Conservation (phyloP, 2,888 invertebrate genomes). For the Lobophora halterata region DNA sequence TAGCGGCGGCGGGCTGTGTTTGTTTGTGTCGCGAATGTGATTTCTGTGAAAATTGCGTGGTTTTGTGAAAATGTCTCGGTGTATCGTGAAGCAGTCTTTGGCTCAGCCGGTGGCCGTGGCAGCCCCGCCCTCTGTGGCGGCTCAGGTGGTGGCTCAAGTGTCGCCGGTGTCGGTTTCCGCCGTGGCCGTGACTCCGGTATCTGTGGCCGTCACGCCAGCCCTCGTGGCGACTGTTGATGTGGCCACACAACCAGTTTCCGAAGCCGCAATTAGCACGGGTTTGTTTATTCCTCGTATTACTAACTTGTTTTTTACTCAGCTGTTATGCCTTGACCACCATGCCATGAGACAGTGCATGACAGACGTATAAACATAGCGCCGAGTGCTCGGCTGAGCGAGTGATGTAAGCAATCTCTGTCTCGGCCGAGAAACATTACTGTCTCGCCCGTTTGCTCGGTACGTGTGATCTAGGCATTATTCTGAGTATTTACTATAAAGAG, state of each 20-base stretch:
- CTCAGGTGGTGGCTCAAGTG: conserved; percentile 35
- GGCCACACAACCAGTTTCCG: conserved; percentile 41
- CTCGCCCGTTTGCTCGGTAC: no score
- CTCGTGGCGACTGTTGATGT: conserved; percentile 25
- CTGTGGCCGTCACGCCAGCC: conserved; percentile 40
- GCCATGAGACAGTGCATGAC: no score
- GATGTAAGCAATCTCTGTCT: no score
- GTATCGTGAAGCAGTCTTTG: conserved; percentile 73
- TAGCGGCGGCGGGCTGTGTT: conserved; percentile 47
- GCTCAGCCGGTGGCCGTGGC: conserved; percentile 48
- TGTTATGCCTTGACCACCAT: no score
- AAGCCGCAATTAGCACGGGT: conserved; percentile 46
- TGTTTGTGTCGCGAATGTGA: conserved; percentile 44
- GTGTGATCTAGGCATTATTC: no score
- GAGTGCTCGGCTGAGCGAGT: no score
- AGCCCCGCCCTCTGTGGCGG: conserved; percentile 32
- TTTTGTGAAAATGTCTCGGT: conserved; percentile 62
- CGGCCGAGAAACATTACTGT: no score
- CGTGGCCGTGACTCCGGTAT: conserved; percentile 39
- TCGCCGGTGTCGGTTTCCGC: conserved; percentile 28
- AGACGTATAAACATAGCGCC: no score
- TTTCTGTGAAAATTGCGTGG: conserved; percentile 37
- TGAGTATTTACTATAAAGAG: no score
- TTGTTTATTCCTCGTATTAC: conserved; percentile 26
- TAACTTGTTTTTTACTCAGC: conserved; percentile 1